Percentiles rank a stretch among this genome's conserved stretches.
Conservation (phyloP, 2,888 invertebrate genomes). For the Aphodius sticticus region DNA sequence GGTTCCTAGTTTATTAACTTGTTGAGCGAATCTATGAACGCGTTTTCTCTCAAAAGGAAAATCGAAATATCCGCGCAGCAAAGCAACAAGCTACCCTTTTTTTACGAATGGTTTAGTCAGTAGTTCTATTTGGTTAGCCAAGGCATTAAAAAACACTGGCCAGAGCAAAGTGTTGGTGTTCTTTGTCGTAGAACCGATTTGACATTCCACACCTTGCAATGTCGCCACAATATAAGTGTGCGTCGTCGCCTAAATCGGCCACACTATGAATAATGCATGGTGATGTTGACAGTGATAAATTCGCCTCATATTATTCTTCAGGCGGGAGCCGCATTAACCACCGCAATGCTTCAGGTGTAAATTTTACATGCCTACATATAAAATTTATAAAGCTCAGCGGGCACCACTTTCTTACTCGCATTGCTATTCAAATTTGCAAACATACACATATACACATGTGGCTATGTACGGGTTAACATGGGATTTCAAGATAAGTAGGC, state of each 20-base stretch:
- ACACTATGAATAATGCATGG: not conserved
- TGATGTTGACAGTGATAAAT: slow-evolving; percentile 4
- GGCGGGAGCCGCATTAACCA: not conserved
- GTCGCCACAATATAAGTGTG: not conserved
- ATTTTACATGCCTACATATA: not conserved
- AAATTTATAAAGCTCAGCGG: not conserved
- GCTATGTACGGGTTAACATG: not conserved
- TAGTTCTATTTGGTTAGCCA: too few relatives aligned
- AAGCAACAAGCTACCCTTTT: not conserved
- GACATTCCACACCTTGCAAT: not conserved
- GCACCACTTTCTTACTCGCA: not conserved
- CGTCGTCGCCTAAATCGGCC: not conserved
- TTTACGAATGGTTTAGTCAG: not conserved
- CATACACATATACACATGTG: not conserved
- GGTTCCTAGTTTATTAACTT: not conserved
- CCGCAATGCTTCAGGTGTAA: not conserved
- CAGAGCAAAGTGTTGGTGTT: too few relatives aligned
- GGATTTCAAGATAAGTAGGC: slow-evolving; percentile 5
- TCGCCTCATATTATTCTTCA: not conserved
- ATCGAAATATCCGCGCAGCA: not conserved
- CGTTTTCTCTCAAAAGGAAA: not conserved
- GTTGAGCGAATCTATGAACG: not conserved
- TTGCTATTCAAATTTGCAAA: not conserved
- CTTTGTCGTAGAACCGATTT: not conserved
- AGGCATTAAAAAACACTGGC: too few relatives aligned